Base-by-base conservation (phyloP, 2,888 invertebrate species). In the Crepidodera aurea region DNA sequence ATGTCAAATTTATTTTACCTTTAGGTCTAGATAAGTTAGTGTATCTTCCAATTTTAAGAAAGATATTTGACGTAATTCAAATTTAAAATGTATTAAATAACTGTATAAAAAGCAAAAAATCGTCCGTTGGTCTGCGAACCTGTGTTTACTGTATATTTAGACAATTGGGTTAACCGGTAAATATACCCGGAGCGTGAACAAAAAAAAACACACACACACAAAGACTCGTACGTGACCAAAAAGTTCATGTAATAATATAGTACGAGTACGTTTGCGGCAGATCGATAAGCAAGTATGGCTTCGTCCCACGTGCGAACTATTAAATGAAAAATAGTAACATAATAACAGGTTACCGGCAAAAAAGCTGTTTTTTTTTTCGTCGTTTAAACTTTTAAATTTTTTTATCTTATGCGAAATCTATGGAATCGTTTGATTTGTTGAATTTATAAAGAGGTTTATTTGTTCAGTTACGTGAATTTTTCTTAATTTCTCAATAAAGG, bases 131-230 rank as follows among this genome's bases (percentile, higher is more conserved):
- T 32, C 8, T 22, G 22, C 22, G 22, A 22, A 22, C 6, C 22
- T 22, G 22, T 6, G 22, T 22, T 22, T 22, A 22, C 22, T 12
- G n/a, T 25, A 5, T 44, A 44, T 44, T 44, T 48, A 29, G 27
- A 27, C 5, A 48, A 13, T 13, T 48, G 27, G 48, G 48, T 48
- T 48, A 48, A 48, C 27, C 48, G 48, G 27, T 48, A 48, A 48
- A 22, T 44, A 22, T 18, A 29, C 25, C 13, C 8, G 27, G 15
- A 48, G 27, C 27, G 29, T 8, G 13, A 27, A 48, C 13, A 8
- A 48, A 48, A 48, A 27, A 27, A 48, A 29, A 22, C 7, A 16
- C 40, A 18, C 40, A 16, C 13, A 15, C 8, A 13, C 18, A 44
- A 22, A 22, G 7, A 44, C 2, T 13, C 19, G 16, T 44, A 44